A percentile compares a stretch with the other conserved stretches of the same genome.
Evolutionary conservation across 2,888 invertebrate genomes (phyloP).

Genomic region (Capitulum mitella): DNA sequence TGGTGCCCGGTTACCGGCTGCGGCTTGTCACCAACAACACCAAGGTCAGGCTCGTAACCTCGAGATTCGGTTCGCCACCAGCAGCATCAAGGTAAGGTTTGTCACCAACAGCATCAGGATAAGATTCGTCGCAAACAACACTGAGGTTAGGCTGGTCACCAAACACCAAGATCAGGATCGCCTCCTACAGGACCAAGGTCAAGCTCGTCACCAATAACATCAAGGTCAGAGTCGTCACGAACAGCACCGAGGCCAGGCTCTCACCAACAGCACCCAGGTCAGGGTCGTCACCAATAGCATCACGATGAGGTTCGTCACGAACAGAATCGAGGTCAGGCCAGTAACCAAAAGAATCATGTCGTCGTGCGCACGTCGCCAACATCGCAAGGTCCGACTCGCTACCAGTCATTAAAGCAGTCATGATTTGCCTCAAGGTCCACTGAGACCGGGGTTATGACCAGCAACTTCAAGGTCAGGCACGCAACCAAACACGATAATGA

Average conservation of each 20-base stretch:
- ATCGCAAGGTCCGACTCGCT: no score
- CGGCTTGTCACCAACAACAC: constrained; percentile 75
- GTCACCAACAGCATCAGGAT: background rate
- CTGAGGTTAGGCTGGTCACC: background rate
- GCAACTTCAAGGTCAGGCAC: no score
- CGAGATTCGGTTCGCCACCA: no score
- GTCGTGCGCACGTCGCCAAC: no score
- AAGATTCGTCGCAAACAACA: background rate
- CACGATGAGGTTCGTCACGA: background rate
- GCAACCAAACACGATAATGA: no score
- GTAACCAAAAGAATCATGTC: no score
- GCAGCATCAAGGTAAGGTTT: background rate
- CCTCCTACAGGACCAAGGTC: background rate
- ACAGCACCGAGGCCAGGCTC: no score
- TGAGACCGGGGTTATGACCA: no score
- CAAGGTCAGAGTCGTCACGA: background rate
- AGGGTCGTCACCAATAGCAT: no score
- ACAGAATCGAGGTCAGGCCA: background rate
- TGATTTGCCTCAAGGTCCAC: no score
- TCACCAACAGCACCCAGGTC: no score
- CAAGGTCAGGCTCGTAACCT: constrained; percentile 57
- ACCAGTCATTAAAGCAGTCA: no score
- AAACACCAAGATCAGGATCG: constrained; percentile 51
- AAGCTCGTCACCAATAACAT: background rate
- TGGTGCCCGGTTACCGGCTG: constrained; percentile 65